Evolutionary conservation across 2,888 invertebrate species (phyloP), one percentile per base, ranked within the genome.

Genomic region (Linnaemya tessellans): DNA sequence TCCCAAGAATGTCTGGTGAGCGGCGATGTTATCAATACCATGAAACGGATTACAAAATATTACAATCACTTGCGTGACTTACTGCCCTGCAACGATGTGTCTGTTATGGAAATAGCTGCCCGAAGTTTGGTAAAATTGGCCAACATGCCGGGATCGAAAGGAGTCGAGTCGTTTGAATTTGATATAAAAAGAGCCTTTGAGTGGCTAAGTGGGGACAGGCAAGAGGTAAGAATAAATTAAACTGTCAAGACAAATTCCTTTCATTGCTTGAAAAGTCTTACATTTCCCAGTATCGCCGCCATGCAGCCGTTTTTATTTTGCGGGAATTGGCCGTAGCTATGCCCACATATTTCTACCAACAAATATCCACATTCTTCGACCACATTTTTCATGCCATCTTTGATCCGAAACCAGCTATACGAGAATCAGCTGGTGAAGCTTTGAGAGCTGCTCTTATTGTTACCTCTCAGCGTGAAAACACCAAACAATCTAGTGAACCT

Each of bases 81-180:
- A 56, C 93, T 98, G 79, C 98, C 98, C 0, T 97, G 97, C 1
- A 96, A 95, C 88, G 98, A 99, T 94, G 96, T 97, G 0, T 96
- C 96, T 18, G 97, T 99, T 0, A 98, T 99, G 97, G 98, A 99
- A 93, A 94, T 99, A 88, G 98, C 98, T 4, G 98, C 99, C 1
- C 97, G 97, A 91, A 98, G 99, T 5, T 96, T 99, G 87, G 99
- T 98, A 0, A 97, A 97, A 88, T 93, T 99, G 74, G 98, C 98
- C 1, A 94, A 98, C 25, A 96, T 97, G 20, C 97, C 97, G 0
- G 98, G 98, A 15, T 97, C 98, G 0, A 98, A 97, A 92, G 97
- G 98, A 41, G 97, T 98, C 0, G 98, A 98, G 91, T 98, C 98
- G 91, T 98, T 99, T n/a, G 98, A 99, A 90, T 98, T 98, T 93